Base-by-base conservation (phyloP, 1,140 invertebrate genomes). In the Phymorhynchus buccinoides region DNA sequence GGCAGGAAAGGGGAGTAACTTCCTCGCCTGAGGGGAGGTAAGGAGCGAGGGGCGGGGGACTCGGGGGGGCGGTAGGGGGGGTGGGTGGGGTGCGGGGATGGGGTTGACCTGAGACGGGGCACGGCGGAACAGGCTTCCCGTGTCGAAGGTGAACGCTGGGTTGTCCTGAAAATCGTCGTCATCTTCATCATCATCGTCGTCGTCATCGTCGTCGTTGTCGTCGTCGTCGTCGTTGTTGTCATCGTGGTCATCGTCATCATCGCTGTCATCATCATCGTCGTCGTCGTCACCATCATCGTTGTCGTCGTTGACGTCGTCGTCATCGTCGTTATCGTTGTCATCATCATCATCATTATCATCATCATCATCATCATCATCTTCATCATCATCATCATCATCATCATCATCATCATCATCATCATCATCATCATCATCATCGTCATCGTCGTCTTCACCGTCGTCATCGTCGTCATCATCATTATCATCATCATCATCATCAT, bases 341-440 rank as follows among this genome's bases (percentile, higher is more conserved):
- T 82, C 42, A 82, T 48, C 80, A 62, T 62, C 42, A 32, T 48
- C 32, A 62, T 48, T 16, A 56, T 30, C 52, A 62, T 62, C 1
- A 41, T 22, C 35, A 30, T 83, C 39, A 48, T 32, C 62, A 68
- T 73, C 56, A 30, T 68, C 32, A 68, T 83, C 48, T 73, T 62
- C 56, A 30, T 83, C 62, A 62, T 68, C 80, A 41, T 83, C 9
- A 30, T 66, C 56, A 62, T 62, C 12, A 27, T 62, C 56, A 27
- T 62, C 56, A 27, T 62, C 56, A 83, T 68, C 81, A 83, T 68
- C 81, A 68, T 62, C 62, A 62, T 71, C 48, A 62, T 68, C 48
- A 66, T 66, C 35, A 68, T 68, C 48, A 68, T 83, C 27, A 83
- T 14, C 6, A 83, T 44, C 48, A 68, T 37, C 27, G 1, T 83